Evolutionary conservation across 2,797 vertebrate genomes (phyloP), one percentile per base, ranked within the genome.

Genomic region (Parambassis ranga): DNA sequence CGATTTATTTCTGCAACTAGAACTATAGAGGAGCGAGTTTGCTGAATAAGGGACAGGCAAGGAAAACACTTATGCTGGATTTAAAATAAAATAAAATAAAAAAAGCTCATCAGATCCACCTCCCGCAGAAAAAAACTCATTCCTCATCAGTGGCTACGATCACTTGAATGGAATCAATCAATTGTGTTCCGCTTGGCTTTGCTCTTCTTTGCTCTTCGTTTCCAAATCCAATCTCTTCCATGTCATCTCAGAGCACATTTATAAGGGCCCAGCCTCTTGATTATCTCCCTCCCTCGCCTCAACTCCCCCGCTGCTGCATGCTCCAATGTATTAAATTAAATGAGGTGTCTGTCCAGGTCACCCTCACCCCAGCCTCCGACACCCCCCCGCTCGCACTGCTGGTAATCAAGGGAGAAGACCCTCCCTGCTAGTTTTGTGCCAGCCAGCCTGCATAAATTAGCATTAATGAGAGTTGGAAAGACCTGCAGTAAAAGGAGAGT

Each of bases 251-350:
- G 88, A 85, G 84, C 92, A 94, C 93, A 93, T 94, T 94, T 93
- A 91, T 82, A 75, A 92, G 91, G 89, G 90, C 92, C 87, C 73
- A 73, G 86, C 81, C 87, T 91, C 92, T 94, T 95, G 94, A 96
- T 96, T 93, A 92, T 92, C 90, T 95, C 89, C 89, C 89, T 93
- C 91, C 89, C 91, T 90, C 83, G 85, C 90, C 79, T 83, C 82
- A 57, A 70, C 87, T 91, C 94, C 91, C 84, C 91, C 65, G 75
- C 91, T 86, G 88, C 77, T 85, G 89, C 86, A 89, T 89, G 91
- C 84, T 90, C 89, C 91, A 87, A 93, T 93, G 91, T 94, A 94
- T 97, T 95, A 95, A 95, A 95, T 94, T 94, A 96, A 96, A 96
- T 93, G 94, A 95, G 93, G 93, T 94, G 94, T 94, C 95, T 95